Evolutionary conservation across 2,113 vertebrate species (phyloP).

Genomic region (Pheucticus melanocephalus): DNA sequence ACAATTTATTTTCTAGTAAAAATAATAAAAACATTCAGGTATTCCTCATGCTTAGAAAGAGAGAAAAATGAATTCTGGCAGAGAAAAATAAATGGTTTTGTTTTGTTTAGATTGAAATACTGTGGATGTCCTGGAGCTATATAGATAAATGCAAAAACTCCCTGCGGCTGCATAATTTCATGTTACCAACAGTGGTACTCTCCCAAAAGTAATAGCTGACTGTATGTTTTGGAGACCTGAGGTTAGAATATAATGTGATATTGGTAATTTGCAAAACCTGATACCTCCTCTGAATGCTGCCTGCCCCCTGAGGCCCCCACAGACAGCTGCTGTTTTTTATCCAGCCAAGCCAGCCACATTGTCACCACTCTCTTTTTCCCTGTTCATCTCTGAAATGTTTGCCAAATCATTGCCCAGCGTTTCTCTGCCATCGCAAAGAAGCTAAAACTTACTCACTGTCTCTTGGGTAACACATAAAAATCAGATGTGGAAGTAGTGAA

Average conservation of each 20-base stretch:
- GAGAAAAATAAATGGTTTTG: neutral
- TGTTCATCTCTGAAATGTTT: neutral
- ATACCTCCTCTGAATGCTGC: neutral
- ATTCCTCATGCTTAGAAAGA: neutral
- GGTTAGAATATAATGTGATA: neutral
- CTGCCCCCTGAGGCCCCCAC: neutral
- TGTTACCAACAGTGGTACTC: neutral
- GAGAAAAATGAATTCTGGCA: neutral
- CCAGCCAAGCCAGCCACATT: neutral
- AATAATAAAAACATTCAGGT: neutral
- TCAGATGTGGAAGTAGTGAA: neutral
- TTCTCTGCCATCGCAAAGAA: neutral
- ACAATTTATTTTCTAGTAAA: neutral
- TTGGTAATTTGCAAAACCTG: neutral
- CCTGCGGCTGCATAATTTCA: neutral
- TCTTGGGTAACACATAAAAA: neutral
- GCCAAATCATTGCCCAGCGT: neutral
- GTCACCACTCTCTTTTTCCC: neutral
- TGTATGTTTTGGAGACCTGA: neutral
- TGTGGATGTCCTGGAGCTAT: neutral
- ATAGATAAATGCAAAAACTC: neutral
- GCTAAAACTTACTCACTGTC: neutral
- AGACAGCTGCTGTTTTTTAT: neutral
- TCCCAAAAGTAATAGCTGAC: neutral
- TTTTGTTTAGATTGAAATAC: neutral